Percentiles rank a stretch among this genome's conserved stretches.
Evolutionary conservation across 2,113 vertebrate genomes (phyloP).

Genomic region (Furnarius figulus): DNA sequence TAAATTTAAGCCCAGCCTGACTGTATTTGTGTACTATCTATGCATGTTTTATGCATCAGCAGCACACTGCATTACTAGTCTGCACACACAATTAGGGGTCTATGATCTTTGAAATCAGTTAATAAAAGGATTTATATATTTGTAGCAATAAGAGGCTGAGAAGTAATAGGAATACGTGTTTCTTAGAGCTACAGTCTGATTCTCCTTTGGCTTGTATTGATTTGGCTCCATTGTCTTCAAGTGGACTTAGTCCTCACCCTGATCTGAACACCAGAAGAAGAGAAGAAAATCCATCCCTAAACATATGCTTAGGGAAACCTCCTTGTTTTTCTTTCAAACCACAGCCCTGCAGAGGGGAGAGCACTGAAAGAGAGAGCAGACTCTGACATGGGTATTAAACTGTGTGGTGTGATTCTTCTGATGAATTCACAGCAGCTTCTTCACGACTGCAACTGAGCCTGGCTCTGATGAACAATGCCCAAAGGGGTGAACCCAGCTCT

Average conservation of each 20-base stretch:
- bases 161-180: neutral
- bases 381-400: neutral
- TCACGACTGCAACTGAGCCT: neutral
- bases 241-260: neutral
- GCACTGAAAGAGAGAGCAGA: neutral
- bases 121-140: conserved; percentile 14
- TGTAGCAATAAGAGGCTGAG: neutral
- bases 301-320: neutral
- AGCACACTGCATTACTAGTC: neutral
- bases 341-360: accelerated
- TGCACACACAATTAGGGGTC: neutral
- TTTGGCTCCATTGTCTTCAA: neutral
- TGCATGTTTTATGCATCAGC: neutral
- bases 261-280: neutral
- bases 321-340: neutral
- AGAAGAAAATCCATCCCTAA: neutral
- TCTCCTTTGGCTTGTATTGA: neutral
- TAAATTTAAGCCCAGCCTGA: conserved; percentile 40
- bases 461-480: neutral
- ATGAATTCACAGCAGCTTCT: neutral
- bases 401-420: neutral
- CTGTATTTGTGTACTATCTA: conserved; percentile 18
- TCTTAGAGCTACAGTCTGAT: neutral
- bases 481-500: neutral
- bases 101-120: neutral